A percentile compares a stretch with the other conserved stretches of the same genome.
Conservation (phyloP, 2,797 vertebrate species). For the Trematomus bernacchii region DNA sequence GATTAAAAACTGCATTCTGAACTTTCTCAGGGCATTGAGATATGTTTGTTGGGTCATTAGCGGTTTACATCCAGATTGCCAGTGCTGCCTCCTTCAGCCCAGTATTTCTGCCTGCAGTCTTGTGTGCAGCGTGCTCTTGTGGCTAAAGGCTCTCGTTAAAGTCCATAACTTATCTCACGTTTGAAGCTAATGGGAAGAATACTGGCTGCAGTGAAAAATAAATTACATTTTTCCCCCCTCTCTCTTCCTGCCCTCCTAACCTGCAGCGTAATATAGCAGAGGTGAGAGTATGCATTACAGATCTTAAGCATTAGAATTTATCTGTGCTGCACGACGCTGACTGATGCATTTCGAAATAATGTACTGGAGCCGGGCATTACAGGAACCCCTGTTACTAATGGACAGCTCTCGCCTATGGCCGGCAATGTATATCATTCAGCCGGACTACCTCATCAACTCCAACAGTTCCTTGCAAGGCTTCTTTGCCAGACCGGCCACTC, state of each 20-base stretch:
- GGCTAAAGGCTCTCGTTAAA: conserved; percentile 88
- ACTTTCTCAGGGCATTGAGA: conserved; percentile 14
- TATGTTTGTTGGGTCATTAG: conserved; percentile 42
- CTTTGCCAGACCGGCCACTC: conserved; percentile 61
- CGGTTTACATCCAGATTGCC: conserved; percentile 37
- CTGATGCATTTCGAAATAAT: conserved; percentile 99
- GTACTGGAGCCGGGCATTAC: conserved; percentile 95
- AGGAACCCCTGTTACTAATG: conserved; percentile 92
- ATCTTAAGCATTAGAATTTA: conserved; percentile 95
- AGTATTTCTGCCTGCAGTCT: conserved; percentile 66
- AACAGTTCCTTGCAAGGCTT: conserved; percentile 75
- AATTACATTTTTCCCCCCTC: conserved; percentile 87
- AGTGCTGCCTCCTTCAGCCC: conserved; percentile 38
- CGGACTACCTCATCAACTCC: conserved; percentile 89
- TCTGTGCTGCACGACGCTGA: conserved; percentile 90
- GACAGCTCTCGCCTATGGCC: conserved; percentile 93
- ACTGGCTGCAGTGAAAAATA: conserved; percentile 96
- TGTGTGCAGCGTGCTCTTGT: conserved; percentile 83
- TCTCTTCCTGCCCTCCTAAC: conserved; percentile 91
- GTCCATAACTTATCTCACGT: conserved; percentile 89
- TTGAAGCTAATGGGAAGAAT: conserved; percentile 94
- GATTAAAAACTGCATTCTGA: conserved; percentile 35
- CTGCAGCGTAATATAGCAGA: conserved; percentile 89
- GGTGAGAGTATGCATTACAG: conserved; percentile 92
- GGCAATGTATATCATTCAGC: conserved; percentile 94